phyloP scores from a whole-genome alignment of 2,888 invertebrate genomes.

The Amblyteles armatorius region DNA sequence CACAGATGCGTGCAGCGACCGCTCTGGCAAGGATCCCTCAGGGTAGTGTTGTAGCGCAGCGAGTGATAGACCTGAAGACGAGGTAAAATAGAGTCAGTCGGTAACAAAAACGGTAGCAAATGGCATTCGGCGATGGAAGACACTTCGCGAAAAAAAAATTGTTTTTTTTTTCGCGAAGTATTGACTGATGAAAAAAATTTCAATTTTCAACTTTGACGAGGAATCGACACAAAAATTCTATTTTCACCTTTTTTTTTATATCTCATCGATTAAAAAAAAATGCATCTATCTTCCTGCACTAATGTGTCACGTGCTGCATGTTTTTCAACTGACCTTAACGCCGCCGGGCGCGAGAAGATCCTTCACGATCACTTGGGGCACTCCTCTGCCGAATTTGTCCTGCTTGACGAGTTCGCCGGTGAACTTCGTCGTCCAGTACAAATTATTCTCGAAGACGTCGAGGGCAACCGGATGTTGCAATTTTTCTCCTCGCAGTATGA shows the following conservation, averaged over 20 bases:
- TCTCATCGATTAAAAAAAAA: too few relatives aligned
- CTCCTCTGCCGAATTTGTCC: constrained; percentile 98
- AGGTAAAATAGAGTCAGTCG: too few relatives aligned
- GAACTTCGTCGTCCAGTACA: constrained; percentile 97
- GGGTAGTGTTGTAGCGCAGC: constrained; percentile 92
- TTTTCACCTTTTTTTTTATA: too few relatives aligned
- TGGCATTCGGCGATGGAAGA: too few relatives aligned
- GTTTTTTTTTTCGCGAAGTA: too few relatives aligned
- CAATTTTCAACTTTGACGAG: too few relatives aligned
- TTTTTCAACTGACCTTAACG: constrained; percentile 86
- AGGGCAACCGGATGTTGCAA: constrained; percentile 93
- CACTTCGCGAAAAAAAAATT: too few relatives aligned
- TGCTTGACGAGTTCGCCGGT: constrained; percentile 94
- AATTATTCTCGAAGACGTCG: constrained; percentile 96
- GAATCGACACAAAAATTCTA: too few relatives aligned
- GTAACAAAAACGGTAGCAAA: too few relatives aligned
- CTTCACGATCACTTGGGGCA: constrained; percentile 92
- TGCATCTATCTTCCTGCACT: too few relatives aligned
- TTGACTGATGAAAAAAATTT: too few relatives aligned
- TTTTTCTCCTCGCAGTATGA: constrained; percentile 90
- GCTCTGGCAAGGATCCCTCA: constrained; percentile 89
- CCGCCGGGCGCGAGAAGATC: constrained; percentile 95
- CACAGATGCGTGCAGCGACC: constrained; percentile 96
- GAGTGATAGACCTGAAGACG: constrained; percentile 89
- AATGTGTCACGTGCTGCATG: too few relatives aligned